Base-by-base conservation (phyloP, 2,888 invertebrate genomes). In the Crossocerus cetratus region DNA sequence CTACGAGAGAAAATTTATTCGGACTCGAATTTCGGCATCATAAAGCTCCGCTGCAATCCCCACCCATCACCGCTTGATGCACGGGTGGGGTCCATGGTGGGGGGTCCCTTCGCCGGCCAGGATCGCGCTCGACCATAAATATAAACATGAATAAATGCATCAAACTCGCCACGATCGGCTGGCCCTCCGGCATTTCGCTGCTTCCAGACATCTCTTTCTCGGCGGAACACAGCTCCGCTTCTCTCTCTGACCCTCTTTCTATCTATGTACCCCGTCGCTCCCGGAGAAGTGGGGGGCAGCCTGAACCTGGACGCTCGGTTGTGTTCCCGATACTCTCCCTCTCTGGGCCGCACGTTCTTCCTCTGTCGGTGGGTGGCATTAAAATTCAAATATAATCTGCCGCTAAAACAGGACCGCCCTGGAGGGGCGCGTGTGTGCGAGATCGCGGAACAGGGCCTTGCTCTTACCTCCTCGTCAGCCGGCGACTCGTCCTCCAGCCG, bases 101-200 rank as follows among this genome's bases (percentile, higher is more conserved):
- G 61, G 14, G 64, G 23, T 59, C 78, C 3, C 75, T 74, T 63
- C 57, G 82, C 32, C 82, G 79, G 57, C 64, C 54, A 69, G 66
- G 69, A 58, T 32, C 56, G 64, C 62, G 74, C 62, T 70, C 66
- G 64, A 73, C 77, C 81, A 82, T 86, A 85, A 87, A 86, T 84
- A 84, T 79, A 76, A 81, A 81, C 83, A 87, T 87, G 84, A 87
- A 87, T 87, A 87, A 85, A 87, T 87, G 84, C 84, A 86, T 83
- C 81, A 76, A 83, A 83, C 77, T 77, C 79, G 59, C 18, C 62
- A 49, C 70, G 67, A 76, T 74, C 71, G 67, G 56, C 43, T 57
- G 54, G 61, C n/a, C 59, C 32, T 32, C 32, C 32, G 32, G 32
- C 32, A 32, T 32, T 11, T 32, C 32, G 32, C 32, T 32, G 32